Evolutionary conservation across 2,113 vertebrate genomes (phyloP), one percentile per base, ranked within the genome.

Genomic region (Pelobates fuscus): DNA sequence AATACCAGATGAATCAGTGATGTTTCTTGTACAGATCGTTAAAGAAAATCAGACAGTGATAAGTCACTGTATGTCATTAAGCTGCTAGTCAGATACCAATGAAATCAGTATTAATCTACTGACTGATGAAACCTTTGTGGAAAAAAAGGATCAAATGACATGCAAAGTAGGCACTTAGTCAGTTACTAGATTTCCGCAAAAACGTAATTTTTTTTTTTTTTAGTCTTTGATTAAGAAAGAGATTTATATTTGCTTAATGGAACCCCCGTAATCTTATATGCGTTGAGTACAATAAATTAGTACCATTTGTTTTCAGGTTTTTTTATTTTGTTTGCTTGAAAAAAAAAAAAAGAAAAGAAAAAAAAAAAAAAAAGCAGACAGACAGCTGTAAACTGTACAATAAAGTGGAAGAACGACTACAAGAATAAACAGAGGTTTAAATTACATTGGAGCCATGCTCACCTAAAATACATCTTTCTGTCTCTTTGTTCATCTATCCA

Each of bases 1-100:
- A 67, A 75, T 75, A 44, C 71, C 71, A 67, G 25, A 23, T 30
- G 30, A 20, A 29, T 25, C 27, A 54, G 52, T 66, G 23, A 52
- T 54, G 46, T 37, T 41, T 21, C 17, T 32, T 43, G 61, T 65
- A 49, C 15, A 17, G 12, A 49, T 55, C 20, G 6, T 23, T 20
- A 11, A 17, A n/a, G 11, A 6, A 17, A 65, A 30, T 60, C 17
- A 65, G 46, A 65, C 6, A 23, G 27, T 17, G 49, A 43, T 43
- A 55, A 32, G 27, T 49, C 71, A 65, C 49, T 14, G 2, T 7
- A 57, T 27, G 23, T 21, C 27, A 18, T 57, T 46, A 67, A 18
- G 58, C 71, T 66, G 6, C 8, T 52, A 62, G 20, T 17, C 26
- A 3, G 21, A 52, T 14, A 5, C 6, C 12, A n/a, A 6, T 6